Evolutionary conservation across 2,797 vertebrate species (phyloP).

Genomic region (Australoheros facetus): DNA sequence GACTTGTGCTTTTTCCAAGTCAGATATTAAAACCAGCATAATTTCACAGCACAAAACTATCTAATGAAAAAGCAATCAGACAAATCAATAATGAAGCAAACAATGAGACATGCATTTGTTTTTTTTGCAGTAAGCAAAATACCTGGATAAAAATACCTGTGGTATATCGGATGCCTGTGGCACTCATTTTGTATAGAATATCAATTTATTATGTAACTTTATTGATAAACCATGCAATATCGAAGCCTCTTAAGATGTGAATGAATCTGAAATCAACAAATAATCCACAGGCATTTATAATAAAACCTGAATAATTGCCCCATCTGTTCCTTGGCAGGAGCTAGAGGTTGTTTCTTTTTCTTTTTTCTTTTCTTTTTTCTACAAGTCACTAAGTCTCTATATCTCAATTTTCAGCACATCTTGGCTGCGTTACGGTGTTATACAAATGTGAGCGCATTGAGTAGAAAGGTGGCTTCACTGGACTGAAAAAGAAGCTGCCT

Average conservation of each 20-base stretch:
- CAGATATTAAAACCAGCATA: too few relatives aligned
- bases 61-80: background rate
- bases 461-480: conserved; percentile 31
- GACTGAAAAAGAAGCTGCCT: conserved; percentile 40
- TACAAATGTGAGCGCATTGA: conserved; percentile 12
- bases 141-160: background rate
- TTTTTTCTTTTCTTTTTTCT: background rate
- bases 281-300: conserved; percentile 35
- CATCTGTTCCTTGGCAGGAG: conserved; percentile 44
- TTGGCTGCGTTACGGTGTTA: conserved; percentile 4
- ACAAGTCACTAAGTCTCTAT: conserved; percentile 28
- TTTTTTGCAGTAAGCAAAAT: conserved; percentile 2
- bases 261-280: conserved; percentile 35
- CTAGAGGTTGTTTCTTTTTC: background rate
- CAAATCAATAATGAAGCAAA: background rate
- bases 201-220: background rate
- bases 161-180: background rate
- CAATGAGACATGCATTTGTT: background rate
- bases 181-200: background rate
- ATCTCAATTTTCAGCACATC: conserved; percentile 35
- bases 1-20: background rate
- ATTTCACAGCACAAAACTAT: background rate
- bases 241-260: conserved; percentile 25
- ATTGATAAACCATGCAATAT: conserved; percentile 25
- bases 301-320: conserved; percentile 39